Conservation (phyloP, 2,888 invertebrate species). For the Acholoe squamosa region DNA sequence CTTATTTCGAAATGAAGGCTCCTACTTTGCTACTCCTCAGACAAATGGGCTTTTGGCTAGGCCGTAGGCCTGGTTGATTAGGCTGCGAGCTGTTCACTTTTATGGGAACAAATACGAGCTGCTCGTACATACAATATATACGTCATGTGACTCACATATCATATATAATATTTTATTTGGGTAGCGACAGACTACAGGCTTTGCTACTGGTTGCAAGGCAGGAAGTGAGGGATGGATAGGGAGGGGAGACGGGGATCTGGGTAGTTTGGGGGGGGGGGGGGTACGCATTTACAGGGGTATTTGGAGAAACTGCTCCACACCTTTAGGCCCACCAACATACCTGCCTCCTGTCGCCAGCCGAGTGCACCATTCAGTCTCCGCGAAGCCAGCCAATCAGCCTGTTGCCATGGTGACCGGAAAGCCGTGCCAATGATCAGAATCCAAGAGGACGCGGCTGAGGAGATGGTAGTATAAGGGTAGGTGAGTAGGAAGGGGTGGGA, state of each 20-base stretch:
- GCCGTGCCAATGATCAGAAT: slow-evolving; percentile 45
- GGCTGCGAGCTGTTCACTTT: no score
- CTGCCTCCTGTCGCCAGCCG: not conserved
- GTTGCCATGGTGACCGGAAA: slow-evolving; percentile 56
- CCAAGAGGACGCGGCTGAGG: slow-evolving; percentile 23
- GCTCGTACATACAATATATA: no score
- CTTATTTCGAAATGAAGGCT: no score
- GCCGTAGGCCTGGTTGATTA: no score
- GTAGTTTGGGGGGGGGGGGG: not conserved
- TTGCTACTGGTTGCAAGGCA: not conserved
- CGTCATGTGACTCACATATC: not conserved
- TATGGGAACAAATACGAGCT: no score
- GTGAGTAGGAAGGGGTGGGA: not conserved
- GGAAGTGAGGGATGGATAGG: not conserved
- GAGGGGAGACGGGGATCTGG: no score
- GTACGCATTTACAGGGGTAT: not conserved
- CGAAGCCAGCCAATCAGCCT: slow-evolving; percentile 32
- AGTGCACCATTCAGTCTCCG: not conserved
- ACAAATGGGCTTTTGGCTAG: no score
- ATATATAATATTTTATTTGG: slow-evolving; percentile 5
- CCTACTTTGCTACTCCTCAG: no score
- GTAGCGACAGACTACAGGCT: not conserved
- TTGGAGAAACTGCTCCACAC: not conserved
- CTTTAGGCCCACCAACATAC: not conserved
- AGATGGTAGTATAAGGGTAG: not conserved